Evolutionary conservation across 1,140 invertebrate genomes (phyloP).

Genomic region (Leptestheria dahalacensis): DNA sequence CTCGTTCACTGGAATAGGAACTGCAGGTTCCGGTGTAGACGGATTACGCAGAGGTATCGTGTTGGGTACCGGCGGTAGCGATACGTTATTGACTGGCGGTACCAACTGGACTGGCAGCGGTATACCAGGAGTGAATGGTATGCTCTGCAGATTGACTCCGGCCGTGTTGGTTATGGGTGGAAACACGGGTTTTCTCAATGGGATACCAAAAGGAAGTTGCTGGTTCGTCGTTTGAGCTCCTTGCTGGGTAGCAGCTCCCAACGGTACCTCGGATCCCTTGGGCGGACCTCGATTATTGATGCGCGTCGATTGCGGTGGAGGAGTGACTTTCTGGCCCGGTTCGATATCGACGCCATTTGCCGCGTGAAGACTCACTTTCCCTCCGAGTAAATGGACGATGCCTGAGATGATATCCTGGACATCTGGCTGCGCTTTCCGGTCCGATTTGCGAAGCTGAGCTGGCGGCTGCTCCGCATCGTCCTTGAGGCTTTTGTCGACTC

Average conservation of each 20-base stretch:
- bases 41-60: conserved; percentile 6
- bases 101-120: conserved; percentile 58
- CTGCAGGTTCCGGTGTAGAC: neutral
- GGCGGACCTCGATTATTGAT: conserved; percentile 81
- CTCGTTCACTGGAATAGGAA: neutral
- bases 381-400: conserved; percentile 72
- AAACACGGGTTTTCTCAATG: conserved; percentile 31
- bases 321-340: conserved; percentile 17
- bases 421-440: conserved; percentile 44
- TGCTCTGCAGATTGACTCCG: conserved; percentile 25
- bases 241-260: conserved; percentile 48
- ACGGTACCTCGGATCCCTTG: conserved; percentile 54
- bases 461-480: neutral
- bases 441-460: conserved; percentile 3
- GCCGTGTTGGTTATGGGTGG: conserved; percentile 14
- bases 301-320: conserved; percentile 31
- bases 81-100: conserved; percentile 26
- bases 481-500: neutral
- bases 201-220: neutral
- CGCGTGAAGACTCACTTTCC: conserved; percentile 49
- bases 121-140: conserved; percentile 53
- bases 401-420: conserved; percentile 82
- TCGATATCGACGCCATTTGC: conserved; percentile 18
- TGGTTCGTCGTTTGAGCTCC: conserved; percentile 7
- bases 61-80: conserved; percentile 1